Evolutionary conservation across 2,113 vertebrate genomes (phyloP), one percentile per base, ranked within the genome.

Genomic region (Nycticryphes semicollaris): DNA sequence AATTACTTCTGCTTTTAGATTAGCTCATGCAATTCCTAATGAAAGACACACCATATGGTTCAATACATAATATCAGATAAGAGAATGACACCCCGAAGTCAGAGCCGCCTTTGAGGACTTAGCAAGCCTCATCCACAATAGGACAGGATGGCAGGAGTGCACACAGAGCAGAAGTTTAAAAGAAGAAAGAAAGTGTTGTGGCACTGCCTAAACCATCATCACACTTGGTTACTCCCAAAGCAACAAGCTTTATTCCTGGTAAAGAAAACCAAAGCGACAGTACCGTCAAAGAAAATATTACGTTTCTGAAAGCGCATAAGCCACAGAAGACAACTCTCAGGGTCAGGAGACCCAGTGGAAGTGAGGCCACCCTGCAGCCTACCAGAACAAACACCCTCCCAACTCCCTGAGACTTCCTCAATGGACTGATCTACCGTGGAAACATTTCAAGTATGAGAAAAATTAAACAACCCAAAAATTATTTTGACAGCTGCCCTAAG

Each of bases 381-480:
- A 12, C 12, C 56, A 33, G 39, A 59, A 51, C 23, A 91, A 39
- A 47, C 17, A 41, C 10, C 4, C 8, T 72, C 25, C 41, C 75
- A 47, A 4, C 12, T 37, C 20, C 37, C 43, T 0, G 0, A 47
- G 14, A 18, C 35, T 28, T 80, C n/a, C 57, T 30, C 43, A 15
- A 1, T 0, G 0, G 15, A 14, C 57, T 51, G 18, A 59, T 23
- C 45, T 76, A 43, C 33, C n/a, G 54, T 0, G 1, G 27, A 35
- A 84, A 90, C 30, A 31, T 7, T 78, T 56, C 3, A 68, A 69
- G 27, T 10, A 28, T 0, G 5, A 28, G 43, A 89, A 41, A 23
- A 7, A 20, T 75, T 73, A 13, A 57, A 60, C 4, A 31, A 41
- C 4, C 16, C 6, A 12, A 35, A 2, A 31, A 66, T 15, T 19